Percentiles rank a stretch among this genome's conserved stretches.
Conservation (phyloP, 2,888 invertebrate species). For the Eumerus sabulonum region DNA sequence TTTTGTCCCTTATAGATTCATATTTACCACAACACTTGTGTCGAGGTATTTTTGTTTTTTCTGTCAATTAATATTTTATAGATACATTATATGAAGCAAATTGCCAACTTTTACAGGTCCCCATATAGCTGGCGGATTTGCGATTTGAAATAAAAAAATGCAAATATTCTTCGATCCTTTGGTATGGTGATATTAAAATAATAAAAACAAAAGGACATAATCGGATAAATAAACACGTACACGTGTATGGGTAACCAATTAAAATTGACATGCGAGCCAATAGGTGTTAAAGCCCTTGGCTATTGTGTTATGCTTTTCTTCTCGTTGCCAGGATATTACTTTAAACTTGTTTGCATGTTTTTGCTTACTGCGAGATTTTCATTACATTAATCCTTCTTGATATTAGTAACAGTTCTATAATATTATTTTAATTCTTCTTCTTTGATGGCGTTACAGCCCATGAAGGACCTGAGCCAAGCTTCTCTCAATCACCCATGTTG, state of each 20-base stretch:
- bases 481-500: too few species aligned
- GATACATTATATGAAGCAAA: conserved; percentile 62
- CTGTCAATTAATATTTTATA: conserved; percentile 62
- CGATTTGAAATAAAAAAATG: not conserved
- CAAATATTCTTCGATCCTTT: not conserved
- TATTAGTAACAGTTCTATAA: too few species aligned
- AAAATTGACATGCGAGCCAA: too few species aligned
- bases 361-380: not conserved
- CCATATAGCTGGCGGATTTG: conserved; percentile 32
- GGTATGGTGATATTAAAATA: too few species aligned
- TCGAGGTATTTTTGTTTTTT: conserved; percentile 21
- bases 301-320: not conserved
- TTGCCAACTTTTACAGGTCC: conserved; percentile 52
- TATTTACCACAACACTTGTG: too few species aligned
- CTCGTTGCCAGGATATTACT: not conserved
- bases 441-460: too few species aligned
- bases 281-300: too few species aligned
- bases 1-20: conserved; percentile 23
- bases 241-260: too few species aligned
- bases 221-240: conserved; percentile 9
- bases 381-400: too few species aligned
- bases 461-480: too few species aligned
- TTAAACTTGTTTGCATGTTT: not conserved
- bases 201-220: conserved; percentile 19
- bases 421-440: too few species aligned